Percentiles rank a stretch among this genome's conserved stretches.
Conservation (phyloP, 1,140 invertebrate genomes). For the Lordiphosa clarofinis region DNA sequence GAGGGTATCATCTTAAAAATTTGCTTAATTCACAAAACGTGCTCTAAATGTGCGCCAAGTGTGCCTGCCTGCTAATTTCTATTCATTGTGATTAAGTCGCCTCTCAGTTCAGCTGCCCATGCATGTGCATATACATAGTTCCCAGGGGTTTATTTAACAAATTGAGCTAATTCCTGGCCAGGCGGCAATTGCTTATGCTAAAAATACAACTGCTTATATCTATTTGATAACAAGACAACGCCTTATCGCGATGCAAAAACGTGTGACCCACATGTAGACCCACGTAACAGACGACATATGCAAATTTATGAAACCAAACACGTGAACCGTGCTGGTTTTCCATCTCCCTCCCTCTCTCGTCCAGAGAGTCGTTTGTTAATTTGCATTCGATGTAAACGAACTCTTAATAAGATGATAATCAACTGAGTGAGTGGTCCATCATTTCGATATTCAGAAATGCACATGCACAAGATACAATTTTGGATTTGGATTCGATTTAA, state of each 20-base stretch:
- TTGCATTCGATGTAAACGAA: slow-evolving; percentile 62
- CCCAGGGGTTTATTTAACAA: slow-evolving; percentile 9
- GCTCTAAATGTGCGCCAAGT: slow-evolving; percentile 41
- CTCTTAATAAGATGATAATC: slow-evolving; percentile 1
- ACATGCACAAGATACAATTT: slow-evolving; percentile 4
- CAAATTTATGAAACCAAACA: slow-evolving; percentile 43
- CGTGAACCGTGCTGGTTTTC: slow-evolving; percentile 31
- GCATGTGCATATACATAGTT: slow-evolving; percentile 1
- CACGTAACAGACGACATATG: slow-evolving; percentile 43
- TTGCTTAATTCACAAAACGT: slow-evolving; percentile 60
- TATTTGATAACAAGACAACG: slow-evolving; percentile 9
- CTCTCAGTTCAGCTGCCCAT: slow-evolving; percentile 2
- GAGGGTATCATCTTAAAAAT: background rate
- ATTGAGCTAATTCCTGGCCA: slow-evolving; percentile 7
- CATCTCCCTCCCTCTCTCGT: slow-evolving; percentile 2
- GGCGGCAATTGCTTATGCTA: slow-evolving; percentile 15
- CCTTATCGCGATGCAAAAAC: slow-evolving; percentile 11
- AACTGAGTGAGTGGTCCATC: background rate
- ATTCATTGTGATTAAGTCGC: slow-evolving; percentile 62
- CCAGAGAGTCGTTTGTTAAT: slow-evolving; percentile 4
- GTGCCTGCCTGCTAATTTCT: slow-evolving; percentile 48
- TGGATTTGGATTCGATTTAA: background rate
- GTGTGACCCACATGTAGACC: slow-evolving; percentile 35
- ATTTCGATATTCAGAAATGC: slow-evolving; percentile 14
- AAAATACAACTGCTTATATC: background rate